phyloP scores from a whole-genome alignment of 1,140 invertebrate species.

The Ruditapes philippinarum region DNA sequence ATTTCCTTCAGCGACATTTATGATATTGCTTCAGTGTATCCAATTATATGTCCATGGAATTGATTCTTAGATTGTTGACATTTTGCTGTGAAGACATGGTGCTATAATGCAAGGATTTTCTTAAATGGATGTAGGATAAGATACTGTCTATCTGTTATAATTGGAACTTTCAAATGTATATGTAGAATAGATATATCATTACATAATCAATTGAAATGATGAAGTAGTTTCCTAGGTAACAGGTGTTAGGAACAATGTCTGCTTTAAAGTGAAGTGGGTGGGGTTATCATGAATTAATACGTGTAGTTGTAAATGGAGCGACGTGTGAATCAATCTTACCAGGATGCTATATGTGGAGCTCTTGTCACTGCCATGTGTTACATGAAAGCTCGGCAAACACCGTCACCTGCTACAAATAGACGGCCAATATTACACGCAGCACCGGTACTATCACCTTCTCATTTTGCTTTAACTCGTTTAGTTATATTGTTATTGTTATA shows the following conservation, averaged over 20 bases:
- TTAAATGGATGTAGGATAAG: slow-evolving; percentile 1
- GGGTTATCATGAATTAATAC: neutral
- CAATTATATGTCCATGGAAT: slow-evolving; percentile 34
- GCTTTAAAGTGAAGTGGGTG: neutral
- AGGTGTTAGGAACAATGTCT: neutral
- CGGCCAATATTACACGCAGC: slow-evolving; percentile 58
- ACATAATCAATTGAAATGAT: neutral
- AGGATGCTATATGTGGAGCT: slow-evolving; percentile 81
- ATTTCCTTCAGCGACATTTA: slow-evolving; percentile 27
- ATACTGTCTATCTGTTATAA: no score
- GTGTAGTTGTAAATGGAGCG: slow-evolving; percentile 73
- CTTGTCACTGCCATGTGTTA: slow-evolving; percentile 82
- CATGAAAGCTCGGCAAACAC: slow-evolving; percentile 66
- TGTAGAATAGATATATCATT: neutral
- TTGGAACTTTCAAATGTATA: no score
- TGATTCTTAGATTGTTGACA: slow-evolving; percentile 37
- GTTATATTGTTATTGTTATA: no score
- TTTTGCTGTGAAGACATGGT: neutral
- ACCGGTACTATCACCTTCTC: slow-evolving; percentile 64
- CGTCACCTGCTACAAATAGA: slow-evolving; percentile 72
- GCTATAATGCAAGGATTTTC: neutral
- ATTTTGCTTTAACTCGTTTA: no score
- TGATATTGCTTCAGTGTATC: neutral
- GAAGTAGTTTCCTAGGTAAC: neutral
- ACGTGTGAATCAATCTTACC: slow-evolving; percentile 73